A percentile compares a stretch with the other conserved stretches of the same genome.
Conservation (phyloP, 1,140 invertebrate species). For the Aphaenogaster rudis region DNA sequence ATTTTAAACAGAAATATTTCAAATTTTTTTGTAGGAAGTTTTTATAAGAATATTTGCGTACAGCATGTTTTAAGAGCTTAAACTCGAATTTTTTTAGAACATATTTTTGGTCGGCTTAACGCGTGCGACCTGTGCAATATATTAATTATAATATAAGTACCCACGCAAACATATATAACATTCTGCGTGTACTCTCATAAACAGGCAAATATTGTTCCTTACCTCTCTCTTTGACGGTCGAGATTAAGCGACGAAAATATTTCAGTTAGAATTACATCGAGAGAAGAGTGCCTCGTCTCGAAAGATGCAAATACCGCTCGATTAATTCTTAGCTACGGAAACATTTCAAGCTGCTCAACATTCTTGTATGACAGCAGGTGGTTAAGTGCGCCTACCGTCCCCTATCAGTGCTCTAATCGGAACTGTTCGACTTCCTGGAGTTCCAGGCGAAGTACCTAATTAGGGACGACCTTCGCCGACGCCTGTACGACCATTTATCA, state of each 20-base stretch:
- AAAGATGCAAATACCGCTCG: slow-evolving; percentile 49
- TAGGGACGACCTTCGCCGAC: slow-evolving; percentile 51
- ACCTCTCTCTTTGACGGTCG: not conserved
- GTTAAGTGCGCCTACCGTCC: slow-evolving; percentile 51
- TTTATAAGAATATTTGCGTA: not conserved
- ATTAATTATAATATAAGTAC: slow-evolving; percentile 42
- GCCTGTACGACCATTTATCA: slow-evolving; percentile 53
- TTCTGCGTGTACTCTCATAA: not conserved
- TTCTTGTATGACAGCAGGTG: slow-evolving; percentile 68
- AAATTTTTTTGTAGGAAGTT: not conserved
- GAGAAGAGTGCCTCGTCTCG: not conserved
- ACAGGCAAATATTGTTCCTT: not conserved
- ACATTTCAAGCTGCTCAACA: slow-evolving; percentile 62
- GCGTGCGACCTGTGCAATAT: not conserved
- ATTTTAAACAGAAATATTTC: not conserved
- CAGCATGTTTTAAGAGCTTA: slow-evolving; percentile 29
- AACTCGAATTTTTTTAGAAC: slow-evolving; percentile 24
- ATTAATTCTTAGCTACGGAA: slow-evolving; percentile 62
- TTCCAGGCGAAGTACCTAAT: slow-evolving; percentile 49
- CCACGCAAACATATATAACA: not conserved
- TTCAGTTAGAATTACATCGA: slow-evolving; percentile 17
- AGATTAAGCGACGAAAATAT: slow-evolving; percentile 34
- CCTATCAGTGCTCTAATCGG: slow-evolving; percentile 63
- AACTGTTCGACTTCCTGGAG: slow-evolving; percentile 60
- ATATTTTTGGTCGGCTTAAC: slow-evolving; percentile 22